Percentiles rank a stretch among this genome's conserved stretches.
These are phyloP conservation scores for Paralinhomoeus sp. DNA, from an alignment of 2,888 invertebrate species.

Conservation along the genomic window DNA sequence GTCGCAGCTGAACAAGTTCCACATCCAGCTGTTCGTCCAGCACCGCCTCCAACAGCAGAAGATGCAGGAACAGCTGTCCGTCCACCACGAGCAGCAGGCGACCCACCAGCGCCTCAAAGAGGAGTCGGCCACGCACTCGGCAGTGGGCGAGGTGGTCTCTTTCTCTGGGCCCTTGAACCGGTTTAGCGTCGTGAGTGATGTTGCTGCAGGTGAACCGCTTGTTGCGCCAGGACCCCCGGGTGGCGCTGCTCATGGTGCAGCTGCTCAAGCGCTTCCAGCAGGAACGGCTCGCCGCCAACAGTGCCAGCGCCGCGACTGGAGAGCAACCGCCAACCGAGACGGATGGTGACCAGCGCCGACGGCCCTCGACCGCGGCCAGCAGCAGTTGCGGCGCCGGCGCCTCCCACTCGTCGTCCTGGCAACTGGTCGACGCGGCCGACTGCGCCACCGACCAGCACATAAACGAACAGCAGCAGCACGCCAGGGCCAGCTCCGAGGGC, in stretches of 20 bases:
- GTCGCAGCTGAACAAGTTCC: conserved; percentile 10
- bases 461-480: too few species aligned
- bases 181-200: background rate
- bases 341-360: too few species aligned
- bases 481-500: too few species aligned
- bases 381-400: too few species aligned
- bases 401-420: too few species aligned
- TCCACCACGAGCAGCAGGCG: conserved; percentile 11
- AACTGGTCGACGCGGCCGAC: too few species aligned
- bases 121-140: conserved; percentile 16
- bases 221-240: conserved; percentile 14
- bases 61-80: conserved; percentile 3
- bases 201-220: conserved; percentile 3
- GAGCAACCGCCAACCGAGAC: too few species aligned
- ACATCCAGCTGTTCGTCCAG: conserved; percentile 13
- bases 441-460: too few species aligned
- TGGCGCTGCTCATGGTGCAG: conserved; percentile 20
- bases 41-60: conserved; percentile 12
- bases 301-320: too few species aligned
- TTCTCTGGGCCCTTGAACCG: conserved; percentile 8
- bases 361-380: too few species aligned
- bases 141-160: conserved; percentile 17
- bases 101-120: conserved; percentile 14
- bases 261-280: conserved; percentile 7
- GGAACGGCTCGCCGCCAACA: too few species aligned